Evolutionary conservation across 1,140 invertebrate species (phyloP).

Genomic region (Drosophila repletoides): DNA sequence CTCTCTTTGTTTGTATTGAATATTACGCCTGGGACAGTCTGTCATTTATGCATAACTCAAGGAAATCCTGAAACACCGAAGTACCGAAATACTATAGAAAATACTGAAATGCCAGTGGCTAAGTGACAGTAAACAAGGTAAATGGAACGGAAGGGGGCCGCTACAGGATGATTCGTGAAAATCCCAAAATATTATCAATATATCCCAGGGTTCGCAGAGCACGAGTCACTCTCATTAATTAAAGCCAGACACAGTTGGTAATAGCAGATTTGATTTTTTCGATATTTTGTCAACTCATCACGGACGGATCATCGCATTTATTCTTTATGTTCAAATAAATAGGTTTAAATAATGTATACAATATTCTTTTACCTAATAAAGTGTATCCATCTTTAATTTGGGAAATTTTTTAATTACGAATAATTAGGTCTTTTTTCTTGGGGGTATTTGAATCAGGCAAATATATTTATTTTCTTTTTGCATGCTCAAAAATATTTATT

Average conservation of each 20-base stretch:
- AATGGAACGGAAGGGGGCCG: slow-evolving; percentile 14
- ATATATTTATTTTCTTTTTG: too few relatives aligned
- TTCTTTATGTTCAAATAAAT: too few relatives aligned
- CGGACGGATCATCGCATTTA: slow-evolving; percentile 9
- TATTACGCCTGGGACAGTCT: slow-evolving; percentile 50
- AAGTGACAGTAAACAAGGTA: slow-evolving; percentile 61
- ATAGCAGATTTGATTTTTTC: slow-evolving; percentile 34
- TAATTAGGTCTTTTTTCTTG: too few relatives aligned
- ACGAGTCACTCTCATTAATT: slow-evolving; percentile 76
- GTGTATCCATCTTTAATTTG: too few relatives aligned
- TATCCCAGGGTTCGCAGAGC: slow-evolving; percentile 14
- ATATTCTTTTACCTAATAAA: too few relatives aligned
- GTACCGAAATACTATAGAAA: background rate
- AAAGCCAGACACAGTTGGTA: slow-evolving; percentile 40
- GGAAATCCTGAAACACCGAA: background rate
- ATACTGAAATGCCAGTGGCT: slow-evolving; percentile 41
- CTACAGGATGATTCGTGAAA: slow-evolving; percentile 56
- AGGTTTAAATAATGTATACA: too few relatives aligned
- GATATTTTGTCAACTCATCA: slow-evolving; percentile 35
- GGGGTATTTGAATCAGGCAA: too few relatives aligned
- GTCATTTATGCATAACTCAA: slow-evolving; percentile 43
- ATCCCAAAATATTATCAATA: slow-evolving; percentile 20
- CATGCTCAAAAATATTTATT: too few relatives aligned
- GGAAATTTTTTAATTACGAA: too few relatives aligned
- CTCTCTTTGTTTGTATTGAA: slow-evolving; percentile 39